These are phyloP conservation scores for Bradypus variegatus DNA, from an alignment of 2,797 vertebrate genomes.

Conservation along the genomic window DNA sequence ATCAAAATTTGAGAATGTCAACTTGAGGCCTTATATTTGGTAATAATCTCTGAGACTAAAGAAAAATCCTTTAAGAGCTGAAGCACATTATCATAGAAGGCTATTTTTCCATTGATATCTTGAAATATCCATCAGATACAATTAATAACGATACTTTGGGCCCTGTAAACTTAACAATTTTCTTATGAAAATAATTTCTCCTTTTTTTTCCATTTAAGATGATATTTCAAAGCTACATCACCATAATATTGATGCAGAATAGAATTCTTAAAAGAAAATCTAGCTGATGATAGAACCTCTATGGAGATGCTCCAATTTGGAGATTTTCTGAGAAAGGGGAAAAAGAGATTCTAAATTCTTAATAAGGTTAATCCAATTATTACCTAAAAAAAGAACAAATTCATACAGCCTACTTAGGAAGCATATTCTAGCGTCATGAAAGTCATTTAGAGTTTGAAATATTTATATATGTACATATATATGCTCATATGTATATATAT, in stretches of 20 bases:
- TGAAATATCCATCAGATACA: neutral
- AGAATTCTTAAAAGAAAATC: neutral
- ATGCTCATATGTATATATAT: neutral
- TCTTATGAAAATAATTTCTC: neutral
- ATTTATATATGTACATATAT: neutral
- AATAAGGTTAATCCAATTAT: conserved; percentile 9
- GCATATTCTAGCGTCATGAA: conserved; percentile 15
- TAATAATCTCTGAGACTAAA: neutral
- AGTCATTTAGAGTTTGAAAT: neutral
- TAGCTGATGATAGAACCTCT: neutral
- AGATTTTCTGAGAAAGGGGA: neutral
- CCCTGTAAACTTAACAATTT: neutral
- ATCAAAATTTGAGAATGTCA: neutral
- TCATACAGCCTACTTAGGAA: conserved; percentile 13
- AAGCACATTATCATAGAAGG: neutral
- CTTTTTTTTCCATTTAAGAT: neutral
- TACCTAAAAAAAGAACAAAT: conserved; percentile 28
- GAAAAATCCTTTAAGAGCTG: neutral
- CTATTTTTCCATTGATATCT: neutral
- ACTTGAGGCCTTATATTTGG: neutral
- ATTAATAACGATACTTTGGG: neutral
- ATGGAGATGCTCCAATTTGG: neutral
- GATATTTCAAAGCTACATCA: neutral
- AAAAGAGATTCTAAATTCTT: conserved; percentile 26
- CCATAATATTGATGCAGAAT: neutral